Base-by-base conservation (phyloP, 2,888 invertebrate genomes). In the Aphodius sticticus region DNA sequence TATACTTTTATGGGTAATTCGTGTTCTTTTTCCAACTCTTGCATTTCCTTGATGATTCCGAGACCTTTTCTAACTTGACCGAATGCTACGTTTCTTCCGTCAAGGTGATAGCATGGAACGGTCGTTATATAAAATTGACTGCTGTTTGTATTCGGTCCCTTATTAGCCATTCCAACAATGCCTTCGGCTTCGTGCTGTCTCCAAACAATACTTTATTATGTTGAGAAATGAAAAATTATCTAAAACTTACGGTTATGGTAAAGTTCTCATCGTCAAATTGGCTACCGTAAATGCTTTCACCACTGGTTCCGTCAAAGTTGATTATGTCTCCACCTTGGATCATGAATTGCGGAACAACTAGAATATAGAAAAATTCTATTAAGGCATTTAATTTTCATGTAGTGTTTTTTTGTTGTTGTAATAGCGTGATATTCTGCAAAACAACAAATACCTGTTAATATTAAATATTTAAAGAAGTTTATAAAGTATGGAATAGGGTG, bases 71-170 rank as follows among this genome's bases (percentile, higher is more conserved):
- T 84, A n/a, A 97, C 95, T 82, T 91, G 91, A 0, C 97, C 97
- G 86, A 96, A 95, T 35, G 94, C 96, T 2, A 97, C 96, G 88
- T 97, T 96, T 15, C 91, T 93, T 6, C 92, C 94, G 88, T 97
- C 95, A 74, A 97, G 90, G 87, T 97, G 96, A 0, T 92, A 90
- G 85, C 96, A 95, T 1, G 93, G 92, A 0, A 93, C 93, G 0
- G 94, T 93, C 0, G 96, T 95, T 80, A 99, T 95, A 87, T 98
- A 96, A 90, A 99, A 99, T 90, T 99, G 99, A 0, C 98, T 98
- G 83, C 95, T 96, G 88, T 98, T 99, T 7, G 96, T 95, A 88
- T 99, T 92, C 14, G 93, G 92, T 77, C 94, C 97, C 88, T 91
- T 94, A 89, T 95, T 99, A 84, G 94, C 94, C 95, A 95, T 95